Evolutionary conservation across 2,113 vertebrate species (phyloP), one percentile per base, ranked within the genome.

Genomic region (Hoplias malabaricus): DNA sequence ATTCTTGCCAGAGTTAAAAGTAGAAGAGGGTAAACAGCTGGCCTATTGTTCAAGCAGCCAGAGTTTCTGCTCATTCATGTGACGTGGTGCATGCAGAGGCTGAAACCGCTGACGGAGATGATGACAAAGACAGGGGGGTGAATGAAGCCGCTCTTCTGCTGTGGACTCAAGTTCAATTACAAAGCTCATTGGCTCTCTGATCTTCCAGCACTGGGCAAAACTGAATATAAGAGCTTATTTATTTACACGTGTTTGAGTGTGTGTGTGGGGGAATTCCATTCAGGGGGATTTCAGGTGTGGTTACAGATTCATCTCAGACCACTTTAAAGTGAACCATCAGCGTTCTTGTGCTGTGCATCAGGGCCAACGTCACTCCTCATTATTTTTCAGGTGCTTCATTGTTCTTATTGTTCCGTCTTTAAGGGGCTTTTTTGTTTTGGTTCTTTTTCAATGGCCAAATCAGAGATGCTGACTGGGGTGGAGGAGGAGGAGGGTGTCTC

Each of bases 341-440:
- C 40, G 75, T 79, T 86, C 83, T 85, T 91, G 68, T 83, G 73
- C 87, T 81, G 84, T 65, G 73, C 82, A 88, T 79, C 77, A 73
- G 50, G 72, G 33, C 66, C 79, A 67, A 75, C 88, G n/a, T 90
- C 84, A 87, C 86, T 83, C 86, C 82, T 88, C 86, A 87, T 91
- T 91, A 86, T 90, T 87, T 86, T 75, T 83, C 90, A 91, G 91
- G 87, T 91, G 89, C 89, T 83, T 88, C 80, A 89, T 92, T 91
- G 91, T 93, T 70, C 82, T 43, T 53, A 43, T 54, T 74, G 53
- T 78, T 82, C 31, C 5, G 33, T 70, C 83, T 83, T 82, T 83
- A 83, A 73, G 72, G 86, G 85, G 62, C 86, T 88, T 90, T 91
- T 89, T 86, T 50, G 5, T 16, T 29, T 48, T 38, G 36, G 36